Conservation (phyloP, 2,888 invertebrate species). For the Petrolisthes manimaculis region DNA sequence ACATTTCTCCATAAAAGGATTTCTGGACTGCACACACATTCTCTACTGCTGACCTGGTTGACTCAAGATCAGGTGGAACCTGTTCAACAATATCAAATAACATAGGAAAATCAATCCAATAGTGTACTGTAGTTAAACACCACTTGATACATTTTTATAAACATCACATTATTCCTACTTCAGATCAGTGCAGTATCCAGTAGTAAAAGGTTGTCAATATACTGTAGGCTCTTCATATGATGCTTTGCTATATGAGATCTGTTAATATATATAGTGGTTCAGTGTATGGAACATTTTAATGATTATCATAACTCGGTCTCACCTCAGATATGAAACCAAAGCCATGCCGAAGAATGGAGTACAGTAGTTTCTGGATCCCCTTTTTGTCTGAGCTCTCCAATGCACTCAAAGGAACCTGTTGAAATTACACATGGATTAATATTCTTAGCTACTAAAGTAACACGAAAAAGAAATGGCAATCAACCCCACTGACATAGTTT, state of each 20-base stretch:
- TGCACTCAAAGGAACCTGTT: conserved; percentile 43
- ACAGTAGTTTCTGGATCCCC: conserved; percentile 34
- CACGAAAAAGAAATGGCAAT: no score
- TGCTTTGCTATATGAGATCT: no score
- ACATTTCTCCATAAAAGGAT: conserved; percentile 82
- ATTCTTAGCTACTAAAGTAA: no score
- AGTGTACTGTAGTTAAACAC: neutral
- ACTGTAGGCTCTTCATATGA: no score
- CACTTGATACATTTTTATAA: neutral
- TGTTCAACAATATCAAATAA: conserved; percentile 66
- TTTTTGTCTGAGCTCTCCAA: conserved; percentile 22
- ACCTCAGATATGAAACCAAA: conserved; percentile 55
- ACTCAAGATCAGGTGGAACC: conserved; percentile 73
- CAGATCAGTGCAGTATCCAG: neutral
- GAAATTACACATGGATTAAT: neutral
- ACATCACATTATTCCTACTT: neutral
- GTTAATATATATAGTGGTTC: no score
- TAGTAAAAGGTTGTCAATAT: no score
- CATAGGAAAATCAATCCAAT: neutral
- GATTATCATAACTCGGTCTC: neutral
- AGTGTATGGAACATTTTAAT: no score
- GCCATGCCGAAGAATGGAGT: conserved; percentile 44
- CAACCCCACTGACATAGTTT: no score
- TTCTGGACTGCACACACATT: conserved; percentile 77
- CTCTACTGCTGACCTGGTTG: conserved; percentile 74